Conservation (phyloP, 1,140 invertebrate species). For the Uloborus diversus region DNA sequence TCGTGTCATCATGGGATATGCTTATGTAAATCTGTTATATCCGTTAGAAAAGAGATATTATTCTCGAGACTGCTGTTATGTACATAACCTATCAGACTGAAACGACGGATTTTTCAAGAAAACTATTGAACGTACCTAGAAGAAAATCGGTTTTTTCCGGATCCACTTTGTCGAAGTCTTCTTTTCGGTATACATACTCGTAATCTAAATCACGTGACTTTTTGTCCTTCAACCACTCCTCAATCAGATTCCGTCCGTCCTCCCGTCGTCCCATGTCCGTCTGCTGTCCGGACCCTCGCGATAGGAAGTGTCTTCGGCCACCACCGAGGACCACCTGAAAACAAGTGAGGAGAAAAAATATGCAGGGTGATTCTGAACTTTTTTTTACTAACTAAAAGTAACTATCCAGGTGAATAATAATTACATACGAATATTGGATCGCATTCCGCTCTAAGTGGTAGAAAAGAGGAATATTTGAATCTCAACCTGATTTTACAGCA, state of each 20-base stretch:
- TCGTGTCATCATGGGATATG: no score
- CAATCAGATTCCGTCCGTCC: constrained; percentile 78
- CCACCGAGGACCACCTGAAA: constrained; percentile 61
- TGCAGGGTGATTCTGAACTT: no score
- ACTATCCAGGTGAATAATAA: neutral
- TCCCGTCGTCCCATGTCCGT: constrained; percentile 68
- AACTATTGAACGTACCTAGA: constrained; percentile 62
- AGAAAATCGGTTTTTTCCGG: constrained; percentile 62
- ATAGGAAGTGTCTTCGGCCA: constrained; percentile 65
- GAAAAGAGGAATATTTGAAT: no score
- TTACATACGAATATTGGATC: neutral
- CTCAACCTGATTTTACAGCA: no score
- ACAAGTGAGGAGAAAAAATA: no score
- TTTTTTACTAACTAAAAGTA: no score
- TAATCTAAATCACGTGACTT: constrained; percentile 57
- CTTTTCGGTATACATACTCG: constrained; percentile 62
- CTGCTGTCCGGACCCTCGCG: constrained; percentile 60
- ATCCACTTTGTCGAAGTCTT: constrained; percentile 62
- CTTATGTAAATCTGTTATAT: no score
- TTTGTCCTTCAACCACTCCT: constrained; percentile 70
- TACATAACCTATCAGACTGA: no score
- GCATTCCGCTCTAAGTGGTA: no score
- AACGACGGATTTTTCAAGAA: no score
- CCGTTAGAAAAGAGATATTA: no score
- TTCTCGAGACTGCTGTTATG: no score